Evolutionary conservation across 2,888 invertebrate species (phyloP), one percentile per base, ranked within the genome.

Genomic region (Biston stratarius): DNA sequence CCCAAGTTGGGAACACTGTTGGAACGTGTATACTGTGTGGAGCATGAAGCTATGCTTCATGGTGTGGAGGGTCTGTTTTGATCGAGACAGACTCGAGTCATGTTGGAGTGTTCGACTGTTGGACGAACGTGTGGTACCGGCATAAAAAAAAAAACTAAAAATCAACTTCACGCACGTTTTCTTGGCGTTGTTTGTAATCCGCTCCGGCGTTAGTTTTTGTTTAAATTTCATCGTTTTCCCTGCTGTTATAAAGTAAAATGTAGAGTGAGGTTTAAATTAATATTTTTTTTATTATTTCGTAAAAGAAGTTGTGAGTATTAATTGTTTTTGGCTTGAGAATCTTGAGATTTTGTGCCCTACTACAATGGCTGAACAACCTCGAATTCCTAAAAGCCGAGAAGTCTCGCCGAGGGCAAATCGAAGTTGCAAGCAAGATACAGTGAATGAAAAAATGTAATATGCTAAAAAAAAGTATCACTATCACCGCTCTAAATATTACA

Each of bases 141-240:
- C 6, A 12, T 12, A 3, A 40, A 0, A 53, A 10, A 51, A 12
- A 49, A 15, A 51, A 45, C 24, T 8, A 44, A 44, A 40, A 24
- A 24, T 14, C 24, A 24, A 33, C 55, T 38, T 48, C 53, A 62
- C 88, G 91, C 92, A 92, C 93, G 92, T 93, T 92, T 92, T 91
- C 91, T 90, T 90, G 89, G 92, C 93, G 91, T 92, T 92, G 89
- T 91, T 90, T 91, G 88, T 87, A 86, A 86, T 86, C 90, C 92
- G 92, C 86, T 86, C 90, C 92, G 92, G 92, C 85, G 84, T 91
- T 89, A 82, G 56, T 72, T 76, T 90, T 90, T 88, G 81, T 81
- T 84, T 81, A 82, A 87, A 77, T 87, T 87, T 85, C 84, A 77
- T 79, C 79, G 85, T 88, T 84, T 83, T 88, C 87, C 87, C 77